Conservation (phyloP, 2,797 vertebrate genomes). For the Amphiprion clarkii region DNA sequence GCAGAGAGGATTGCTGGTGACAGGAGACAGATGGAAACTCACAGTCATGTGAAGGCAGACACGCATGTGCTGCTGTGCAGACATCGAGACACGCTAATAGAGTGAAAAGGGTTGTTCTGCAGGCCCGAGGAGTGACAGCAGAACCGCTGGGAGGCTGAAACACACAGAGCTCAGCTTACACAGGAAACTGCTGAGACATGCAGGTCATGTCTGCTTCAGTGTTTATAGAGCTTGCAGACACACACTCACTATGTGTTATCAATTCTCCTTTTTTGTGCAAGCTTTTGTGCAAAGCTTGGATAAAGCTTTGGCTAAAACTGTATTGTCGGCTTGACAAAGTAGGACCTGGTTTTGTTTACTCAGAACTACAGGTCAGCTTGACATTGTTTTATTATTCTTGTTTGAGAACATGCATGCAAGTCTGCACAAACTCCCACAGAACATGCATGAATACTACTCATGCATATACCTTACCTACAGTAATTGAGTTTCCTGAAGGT, state of each 20-base stretch:
- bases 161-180: conserved; percentile 66
- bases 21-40: conserved; percentile 80
- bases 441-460: conserved; percentile 44
- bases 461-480: conserved; percentile 46
- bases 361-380: conserved; percentile 46
- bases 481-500: conserved; percentile 81
- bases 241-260: conserved; percentile 47
- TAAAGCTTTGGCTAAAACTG: conserved; percentile 48
- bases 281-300: conserved; percentile 8
- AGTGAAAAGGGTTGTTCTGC: conserved; percentile 66
- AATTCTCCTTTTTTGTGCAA: conserved; percentile 49
- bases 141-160: conserved; percentile 59
- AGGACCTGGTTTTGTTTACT: conserved; percentile 34
- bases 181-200: conserved; percentile 83
- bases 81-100: conserved; percentile 64
- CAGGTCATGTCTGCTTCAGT: conserved; percentile 78
- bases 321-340: conserved; percentile 61
- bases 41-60: conserved; percentile 61
- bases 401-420: conserved; percentile 41
- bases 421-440: conserved; percentile 49
- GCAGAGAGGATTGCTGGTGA: conserved; percentile 72
- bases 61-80: conserved; percentile 58
- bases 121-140: conserved; percentile 72
- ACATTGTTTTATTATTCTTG: conserved; percentile 60
- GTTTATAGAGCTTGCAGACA: conserved; percentile 75